Conservation (phyloP, 2,113 vertebrate genomes). For the Narcine bancroftii region DNA sequence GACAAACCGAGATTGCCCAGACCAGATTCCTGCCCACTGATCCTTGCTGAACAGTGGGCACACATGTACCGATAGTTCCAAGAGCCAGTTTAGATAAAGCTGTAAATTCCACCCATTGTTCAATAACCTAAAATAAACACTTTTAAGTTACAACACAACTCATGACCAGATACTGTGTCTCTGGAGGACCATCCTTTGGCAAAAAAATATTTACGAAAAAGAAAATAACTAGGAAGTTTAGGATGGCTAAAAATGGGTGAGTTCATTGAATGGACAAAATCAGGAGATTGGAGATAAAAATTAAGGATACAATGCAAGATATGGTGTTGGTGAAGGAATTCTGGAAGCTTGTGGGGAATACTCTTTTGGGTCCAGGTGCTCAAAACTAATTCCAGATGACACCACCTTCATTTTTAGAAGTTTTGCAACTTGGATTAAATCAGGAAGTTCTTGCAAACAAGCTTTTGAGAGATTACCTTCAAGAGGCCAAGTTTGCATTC, state of each 20-base stretch:
- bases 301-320: not conserved
- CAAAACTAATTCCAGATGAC: not conserved
- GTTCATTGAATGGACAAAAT: not conserved
- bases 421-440: not conserved
- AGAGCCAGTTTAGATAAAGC: not conserved
- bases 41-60: not conserved
- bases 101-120: not conserved
- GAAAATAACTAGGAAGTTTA: not conserved
- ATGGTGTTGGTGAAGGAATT: not conserved
- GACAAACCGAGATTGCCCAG: not conserved
- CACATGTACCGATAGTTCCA: not conserved
- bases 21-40: not conserved
- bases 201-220: not conserved
- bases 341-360: not conserved
- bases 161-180: not conserved
- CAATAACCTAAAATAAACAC: not conserved
- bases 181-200: not conserved
- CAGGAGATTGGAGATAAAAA: not conserved
- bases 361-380: not conserved
- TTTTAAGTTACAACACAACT: not conserved
- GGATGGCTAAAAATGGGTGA: not conserved
- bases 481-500: conserved; percentile 91
- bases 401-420: not conserved
- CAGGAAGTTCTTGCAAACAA: not conserved
- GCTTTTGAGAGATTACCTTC: conserved; percentile 62